These are phyloP conservation scores for Gerris lacustris DNA, from an alignment of 2,888 invertebrate genomes.

Conservation along the genomic window DNA sequence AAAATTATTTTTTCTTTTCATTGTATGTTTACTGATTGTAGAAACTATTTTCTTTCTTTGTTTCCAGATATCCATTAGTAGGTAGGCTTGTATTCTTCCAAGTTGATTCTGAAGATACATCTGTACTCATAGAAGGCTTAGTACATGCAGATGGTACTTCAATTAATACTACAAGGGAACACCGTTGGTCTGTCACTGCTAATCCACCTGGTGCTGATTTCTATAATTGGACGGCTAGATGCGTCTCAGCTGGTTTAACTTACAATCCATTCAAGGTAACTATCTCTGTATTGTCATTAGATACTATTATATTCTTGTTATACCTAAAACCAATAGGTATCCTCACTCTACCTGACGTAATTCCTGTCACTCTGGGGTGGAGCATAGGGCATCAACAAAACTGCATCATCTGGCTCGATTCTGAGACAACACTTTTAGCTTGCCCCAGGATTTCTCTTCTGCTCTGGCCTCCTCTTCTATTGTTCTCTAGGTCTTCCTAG, in stretches of 20 bases:
- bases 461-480: too few relatives aligned
- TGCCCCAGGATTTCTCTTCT: too few relatives aligned
- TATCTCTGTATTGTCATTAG: not conserved
- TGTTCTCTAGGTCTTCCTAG: too few relatives aligned
- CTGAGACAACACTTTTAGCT: too few relatives aligned
- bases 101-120: constrained; percentile 73
- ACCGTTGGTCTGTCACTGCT: constrained; percentile 71
- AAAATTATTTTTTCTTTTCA: too few relatives aligned
- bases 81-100: constrained; percentile 73
- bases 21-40: too few relatives aligned
- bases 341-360: too few relatives aligned
- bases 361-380: too few relatives aligned
- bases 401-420: too few relatives aligned
- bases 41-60: not conserved
- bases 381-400: too few relatives aligned
- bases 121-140: constrained; percentile 67
- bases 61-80: constrained; percentile 65
- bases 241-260: constrained; percentile 62
- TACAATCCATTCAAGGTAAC: constrained; percentile 63
- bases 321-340: not conserved
- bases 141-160: constrained; percentile 76
- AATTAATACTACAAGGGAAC: constrained; percentile 51
- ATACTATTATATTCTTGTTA: not conserved
- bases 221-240: constrained; percentile 79
- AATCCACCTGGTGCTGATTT: constrained; percentile 70